Evolutionary conservation across 2,888 invertebrate genomes (phyloP).

Genomic region (Nephrotoma flavescens): DNA sequence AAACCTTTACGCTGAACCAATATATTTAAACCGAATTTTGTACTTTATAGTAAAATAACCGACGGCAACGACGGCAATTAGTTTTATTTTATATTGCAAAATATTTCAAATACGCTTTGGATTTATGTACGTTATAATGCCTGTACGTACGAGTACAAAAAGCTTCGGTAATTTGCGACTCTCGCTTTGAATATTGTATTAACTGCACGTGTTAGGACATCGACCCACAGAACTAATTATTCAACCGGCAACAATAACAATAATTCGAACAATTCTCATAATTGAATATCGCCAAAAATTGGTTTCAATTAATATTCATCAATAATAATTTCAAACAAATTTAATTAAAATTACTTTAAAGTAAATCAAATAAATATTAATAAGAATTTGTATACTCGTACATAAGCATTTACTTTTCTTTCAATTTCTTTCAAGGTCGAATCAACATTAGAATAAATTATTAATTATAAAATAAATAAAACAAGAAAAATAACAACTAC

Average conservation of each 20-base stretch:
- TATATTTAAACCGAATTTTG: too few relatives aligned
- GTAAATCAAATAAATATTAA: not conserved
- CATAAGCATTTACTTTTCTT: not conserved
- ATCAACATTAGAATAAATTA: not conserved
- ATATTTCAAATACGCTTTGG: too few relatives aligned
- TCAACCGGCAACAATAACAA: not conserved
- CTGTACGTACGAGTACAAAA: too few relatives aligned
- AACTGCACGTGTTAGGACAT: not conserved
- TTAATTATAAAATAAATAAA: not conserved
- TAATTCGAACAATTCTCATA: not conserved
- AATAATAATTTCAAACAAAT: not conserved
- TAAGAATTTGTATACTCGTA: not conserved
- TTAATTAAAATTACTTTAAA: not conserved
- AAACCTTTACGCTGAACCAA: too few relatives aligned
- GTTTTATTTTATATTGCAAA: too few relatives aligned
- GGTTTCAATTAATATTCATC: not conserved
- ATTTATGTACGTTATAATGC: too few relatives aligned
- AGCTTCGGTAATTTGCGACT: not conserved
- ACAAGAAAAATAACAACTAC: not conserved
- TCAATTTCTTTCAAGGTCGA: not conserved
- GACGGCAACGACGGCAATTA: too few relatives aligned
- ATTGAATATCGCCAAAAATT: not conserved
- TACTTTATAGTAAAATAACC: too few relatives aligned
- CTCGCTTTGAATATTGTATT: not conserved
- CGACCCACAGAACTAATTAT: not conserved